These are phyloP conservation scores for Aphaenogaster floridana DNA, from an alignment of 1,140 invertebrate genomes.

Conservation along the genomic window DNA sequence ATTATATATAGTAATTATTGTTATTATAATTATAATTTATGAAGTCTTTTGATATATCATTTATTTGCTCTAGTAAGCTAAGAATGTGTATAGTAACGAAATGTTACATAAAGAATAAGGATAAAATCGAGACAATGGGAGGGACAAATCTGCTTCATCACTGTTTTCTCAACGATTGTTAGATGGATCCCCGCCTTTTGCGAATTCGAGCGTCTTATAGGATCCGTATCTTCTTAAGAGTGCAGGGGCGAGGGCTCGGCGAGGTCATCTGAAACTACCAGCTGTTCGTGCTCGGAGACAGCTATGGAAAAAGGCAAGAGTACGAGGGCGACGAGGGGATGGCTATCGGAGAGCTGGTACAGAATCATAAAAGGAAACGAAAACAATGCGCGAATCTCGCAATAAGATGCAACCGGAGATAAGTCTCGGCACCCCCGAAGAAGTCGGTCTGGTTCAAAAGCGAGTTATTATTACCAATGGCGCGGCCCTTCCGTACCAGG, in stretches of 20 bases:
- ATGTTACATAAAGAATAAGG: background rate
- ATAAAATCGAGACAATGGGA: background rate
- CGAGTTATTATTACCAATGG: slow-evolving; percentile 82
- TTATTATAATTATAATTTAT: background rate
- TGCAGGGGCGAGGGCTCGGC: background rate
- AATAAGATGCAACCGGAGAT: slow-evolving; percentile 81
- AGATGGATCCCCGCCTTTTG: slow-evolving; percentile 11
- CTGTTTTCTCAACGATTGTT: slow-evolving; percentile 13
- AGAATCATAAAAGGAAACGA: slow-evolving; percentile 73
- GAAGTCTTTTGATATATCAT: background rate
- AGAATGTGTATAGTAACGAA: background rate
- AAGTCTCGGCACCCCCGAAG: slow-evolving; percentile 77
- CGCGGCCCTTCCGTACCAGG: slow-evolving; percentile 75
- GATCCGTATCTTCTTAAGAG: slow-evolving; percentile 51
- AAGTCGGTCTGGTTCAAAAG: slow-evolving; percentile 69
- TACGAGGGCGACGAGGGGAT: slow-evolving; percentile 7
- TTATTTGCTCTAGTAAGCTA: background rate
- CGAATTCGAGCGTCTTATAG: slow-evolving; percentile 57
- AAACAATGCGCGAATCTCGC: slow-evolving; percentile 80
- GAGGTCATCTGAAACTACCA: slow-evolving; percentile 59
- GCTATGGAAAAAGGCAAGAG: background rate
- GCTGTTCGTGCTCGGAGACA: slow-evolving; percentile 64
- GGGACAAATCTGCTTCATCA: background rate
- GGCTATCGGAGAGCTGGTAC: slow-evolving; percentile 24
- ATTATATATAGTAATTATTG: background rate